These are phyloP conservation scores for Percopsis omiscomaycus DNA, from an alignment of 2,797 vertebrate species.

Conservation along the genomic window DNA sequence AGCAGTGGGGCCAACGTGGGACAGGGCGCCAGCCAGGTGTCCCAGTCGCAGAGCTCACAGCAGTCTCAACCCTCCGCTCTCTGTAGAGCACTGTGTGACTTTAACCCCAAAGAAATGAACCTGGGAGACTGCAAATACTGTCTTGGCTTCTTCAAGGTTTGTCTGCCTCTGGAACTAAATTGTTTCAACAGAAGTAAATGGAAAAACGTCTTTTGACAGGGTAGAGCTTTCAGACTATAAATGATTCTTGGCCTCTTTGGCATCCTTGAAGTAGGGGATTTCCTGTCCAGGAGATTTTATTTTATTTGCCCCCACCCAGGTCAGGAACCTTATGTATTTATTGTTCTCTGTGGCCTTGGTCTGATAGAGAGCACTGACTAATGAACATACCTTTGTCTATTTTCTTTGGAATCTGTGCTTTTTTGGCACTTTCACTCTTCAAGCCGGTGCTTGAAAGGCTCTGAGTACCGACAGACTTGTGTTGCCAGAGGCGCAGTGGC, in stretches of 20 bases:
- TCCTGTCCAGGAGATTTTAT: not conserved
- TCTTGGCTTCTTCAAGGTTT: slow-evolving; percentile 85
- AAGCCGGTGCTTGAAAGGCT: slow-evolving; percentile 6
- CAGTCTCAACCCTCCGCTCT: slow-evolving; percentile 75
- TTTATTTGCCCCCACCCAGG: not conserved
- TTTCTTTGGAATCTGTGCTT: slow-evolving; percentile 12
- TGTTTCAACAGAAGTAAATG: slow-evolving; percentile 17
- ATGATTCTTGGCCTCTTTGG: not conserved
- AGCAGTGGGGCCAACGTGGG: slow-evolving; percentile 68
- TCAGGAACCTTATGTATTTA: not conserved
- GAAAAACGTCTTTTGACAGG: not conserved
- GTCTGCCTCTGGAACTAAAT: slow-evolving; percentile 29
- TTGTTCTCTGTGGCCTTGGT: not conserved
- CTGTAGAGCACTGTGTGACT: slow-evolving; percentile 85
- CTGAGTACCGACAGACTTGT: slow-evolving; percentile 24
- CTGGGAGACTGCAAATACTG: slow-evolving; percentile 78
- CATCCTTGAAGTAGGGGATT: not conserved
- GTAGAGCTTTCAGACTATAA: not conserved
- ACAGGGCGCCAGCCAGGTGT: slow-evolving; percentile 76
- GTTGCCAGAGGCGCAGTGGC: slow-evolving; percentile 34
- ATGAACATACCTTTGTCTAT: not conserved
- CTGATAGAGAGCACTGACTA: not conserved
- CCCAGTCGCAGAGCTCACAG: slow-evolving; percentile 52
- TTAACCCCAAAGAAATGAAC: slow-evolving; percentile 78
- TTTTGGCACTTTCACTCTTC: slow-evolving; percentile 33